phyloP scores from a whole-genome alignment of 2,113 vertebrate species.

The Athene cunicularia region DNA sequence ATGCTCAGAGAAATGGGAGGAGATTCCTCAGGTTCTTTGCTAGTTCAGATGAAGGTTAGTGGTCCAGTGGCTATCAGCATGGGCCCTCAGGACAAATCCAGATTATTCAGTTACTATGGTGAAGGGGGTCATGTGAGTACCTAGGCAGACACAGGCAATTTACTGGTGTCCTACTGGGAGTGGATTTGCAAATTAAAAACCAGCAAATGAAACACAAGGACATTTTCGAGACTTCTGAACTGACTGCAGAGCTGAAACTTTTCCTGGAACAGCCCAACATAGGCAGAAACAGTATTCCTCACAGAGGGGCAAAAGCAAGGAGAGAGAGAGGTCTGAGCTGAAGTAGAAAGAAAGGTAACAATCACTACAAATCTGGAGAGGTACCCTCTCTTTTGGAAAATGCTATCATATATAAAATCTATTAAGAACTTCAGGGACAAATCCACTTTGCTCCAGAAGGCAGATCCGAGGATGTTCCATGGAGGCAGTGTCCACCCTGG shows the following conservation, averaged over 20 bases:
- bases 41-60: background rate
- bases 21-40: background rate
- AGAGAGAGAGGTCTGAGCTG: background rate
- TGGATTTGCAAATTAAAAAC: conserved; percentile 30
- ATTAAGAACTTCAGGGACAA: background rate
- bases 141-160: background rate
- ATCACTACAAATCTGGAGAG: background rate
- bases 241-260: background rate
- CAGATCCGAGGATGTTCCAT: background rate
- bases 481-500: background rate
- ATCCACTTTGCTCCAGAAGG: background rate
- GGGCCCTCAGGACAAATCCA: background rate
- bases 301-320: background rate
- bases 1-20: background rate
- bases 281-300: background rate
- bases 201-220: conserved; percentile 41
- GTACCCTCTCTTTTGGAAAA: background rate
- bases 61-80: background rate
- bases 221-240: background rate
- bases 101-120: background rate
- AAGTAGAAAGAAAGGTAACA: background rate
- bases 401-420: background rate
- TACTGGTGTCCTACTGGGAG: background rate
- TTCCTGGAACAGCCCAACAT: background rate
- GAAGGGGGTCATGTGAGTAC: background rate